Evolutionary conservation across 2,888 invertebrate genomes (phyloP).

Genomic region (Auanema sp.): DNA sequence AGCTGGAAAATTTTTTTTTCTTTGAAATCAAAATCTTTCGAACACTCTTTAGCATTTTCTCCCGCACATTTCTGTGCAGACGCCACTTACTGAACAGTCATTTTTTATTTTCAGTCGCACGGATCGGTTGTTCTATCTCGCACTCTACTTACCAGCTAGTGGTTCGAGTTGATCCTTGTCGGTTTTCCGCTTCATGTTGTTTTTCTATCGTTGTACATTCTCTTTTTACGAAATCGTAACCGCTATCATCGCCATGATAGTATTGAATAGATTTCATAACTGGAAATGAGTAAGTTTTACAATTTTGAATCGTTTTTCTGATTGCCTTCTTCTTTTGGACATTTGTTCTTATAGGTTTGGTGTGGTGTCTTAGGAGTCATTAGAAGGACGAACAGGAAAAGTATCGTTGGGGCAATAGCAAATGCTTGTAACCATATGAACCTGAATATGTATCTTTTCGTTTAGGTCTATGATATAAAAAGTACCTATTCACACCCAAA

Average conservation of each 20-base stretch:
- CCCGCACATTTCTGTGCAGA: no score
- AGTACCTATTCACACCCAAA: conserved; percentile 34
- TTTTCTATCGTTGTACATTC: conserved; percentile 10
- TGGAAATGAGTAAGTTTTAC: conserved; percentile 18
- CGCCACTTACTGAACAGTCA: no score
- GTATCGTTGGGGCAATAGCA: conserved; percentile 42
- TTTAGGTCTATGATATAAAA: conserved; percentile 3
- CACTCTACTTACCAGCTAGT: no score
- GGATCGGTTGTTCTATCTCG: no score
- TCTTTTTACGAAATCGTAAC: conserved; percentile 12
- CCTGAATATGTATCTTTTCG: conserved; percentile 11
- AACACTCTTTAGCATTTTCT: no score
- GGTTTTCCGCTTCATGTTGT: background rate
- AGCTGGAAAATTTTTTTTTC: no score
- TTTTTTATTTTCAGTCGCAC: no score
- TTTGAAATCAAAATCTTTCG: no score
- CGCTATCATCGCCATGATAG: conserved; percentile 30
- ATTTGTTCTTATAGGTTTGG: conserved; percentile 26
- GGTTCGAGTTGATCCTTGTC: no score
- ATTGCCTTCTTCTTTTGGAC: conserved; percentile 1
- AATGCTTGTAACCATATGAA: conserved; percentile 34
- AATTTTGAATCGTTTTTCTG: background rate
- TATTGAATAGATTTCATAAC: conserved; percentile 30
- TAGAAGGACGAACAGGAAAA: conserved; percentile 43
- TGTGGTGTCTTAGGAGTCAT: conserved; percentile 52